Evolutionary conservation across 2,888 invertebrate genomes (phyloP), one percentile per base, ranked within the genome.

Genomic region (Drosophila subquinaria): DNA sequence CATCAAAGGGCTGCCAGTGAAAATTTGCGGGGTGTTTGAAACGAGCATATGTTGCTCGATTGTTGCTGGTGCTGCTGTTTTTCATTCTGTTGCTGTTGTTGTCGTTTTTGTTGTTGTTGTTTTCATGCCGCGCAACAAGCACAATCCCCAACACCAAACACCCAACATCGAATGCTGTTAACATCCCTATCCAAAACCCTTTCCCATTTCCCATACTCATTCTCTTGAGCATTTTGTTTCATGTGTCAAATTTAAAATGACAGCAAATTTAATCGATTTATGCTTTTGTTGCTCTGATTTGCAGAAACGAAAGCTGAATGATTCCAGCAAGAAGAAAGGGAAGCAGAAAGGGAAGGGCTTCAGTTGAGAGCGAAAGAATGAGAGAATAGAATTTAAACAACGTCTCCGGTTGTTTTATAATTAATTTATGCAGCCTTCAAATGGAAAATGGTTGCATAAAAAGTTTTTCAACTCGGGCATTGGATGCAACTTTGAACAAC

Each of bases 251-350:
- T 89, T 80, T 86, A 83, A 89, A 88, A 88, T 90, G 90, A 90
- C 91, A 91, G 91, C 79, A 80, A 83, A 81, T 90, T 89, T 91
- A 90, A 91, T 91, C 91, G 90, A 91, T 91, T 88, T 89, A 91
- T 88, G 76, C 72, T 69, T 69, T 79, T 82, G 81, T 86, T 82
- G 66, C 64, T 47, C 69, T 62, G 62, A 65, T 75, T 71, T 75
- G 57, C 73, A 76, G 66, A 72, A 55, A 42, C 38, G 11, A 27
- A 30, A 11, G 17, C 15, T 17, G 17, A 40, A 9, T 43, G 48
- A 11, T 55, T 55, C 63, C 9, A 51, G 27, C 36, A 43, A 11
- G 43, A 17, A 15, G 33, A 27, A 27, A 15, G 6, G n/a, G 9
- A 11, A 15, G n/a, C 4, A 11, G 23, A 5, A 40, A 30, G 17